A percentile compares a stretch with the other conserved stretches of the same genome.
These are phyloP conservation scores for Bambusicola thoracicus DNA, from an alignment of 2,113 vertebrate species.

Conservation along the genomic window DNA sequence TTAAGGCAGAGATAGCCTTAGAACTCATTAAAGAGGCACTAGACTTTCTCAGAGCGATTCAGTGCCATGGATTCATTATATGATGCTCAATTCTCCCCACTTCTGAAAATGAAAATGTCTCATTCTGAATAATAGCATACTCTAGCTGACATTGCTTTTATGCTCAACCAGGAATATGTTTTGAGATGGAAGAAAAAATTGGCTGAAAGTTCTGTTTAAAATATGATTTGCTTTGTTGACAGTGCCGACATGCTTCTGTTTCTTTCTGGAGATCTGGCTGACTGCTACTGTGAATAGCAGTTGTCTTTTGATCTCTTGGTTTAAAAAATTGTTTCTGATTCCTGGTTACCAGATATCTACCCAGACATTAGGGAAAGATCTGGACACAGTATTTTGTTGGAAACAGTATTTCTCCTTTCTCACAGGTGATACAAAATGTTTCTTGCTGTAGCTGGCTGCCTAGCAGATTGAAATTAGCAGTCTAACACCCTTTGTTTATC, in stretches of 20 bases:
- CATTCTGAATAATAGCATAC: background rate
- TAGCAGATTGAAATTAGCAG: background rate
- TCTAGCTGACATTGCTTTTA: background rate
- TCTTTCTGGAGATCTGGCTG: background rate
- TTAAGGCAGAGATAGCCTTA: background rate
- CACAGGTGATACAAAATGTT: background rate
- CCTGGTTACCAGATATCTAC: background rate
- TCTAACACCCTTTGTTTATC: background rate
- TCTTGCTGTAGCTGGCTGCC: background rate
- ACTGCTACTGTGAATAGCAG: background rate
- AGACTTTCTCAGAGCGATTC: background rate
- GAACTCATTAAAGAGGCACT: background rate
- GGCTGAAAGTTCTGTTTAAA: background rate
- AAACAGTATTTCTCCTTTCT: background rate
- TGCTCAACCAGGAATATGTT: background rate
- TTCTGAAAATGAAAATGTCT: conserved; percentile 3
- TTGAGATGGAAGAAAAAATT: background rate
- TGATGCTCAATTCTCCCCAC: background rate
- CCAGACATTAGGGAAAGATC: background rate
- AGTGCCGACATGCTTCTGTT: background rate
- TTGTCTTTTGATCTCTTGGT: background rate
- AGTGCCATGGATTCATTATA: background rate
- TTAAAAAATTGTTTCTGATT: background rate
- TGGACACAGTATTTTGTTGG: background rate
- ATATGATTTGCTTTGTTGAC: background rate